These are phyloP conservation scores for Ctenopoma kingsleyae DNA, from an alignment of 2,797 vertebrate species.

Conservation along the genomic window DNA sequence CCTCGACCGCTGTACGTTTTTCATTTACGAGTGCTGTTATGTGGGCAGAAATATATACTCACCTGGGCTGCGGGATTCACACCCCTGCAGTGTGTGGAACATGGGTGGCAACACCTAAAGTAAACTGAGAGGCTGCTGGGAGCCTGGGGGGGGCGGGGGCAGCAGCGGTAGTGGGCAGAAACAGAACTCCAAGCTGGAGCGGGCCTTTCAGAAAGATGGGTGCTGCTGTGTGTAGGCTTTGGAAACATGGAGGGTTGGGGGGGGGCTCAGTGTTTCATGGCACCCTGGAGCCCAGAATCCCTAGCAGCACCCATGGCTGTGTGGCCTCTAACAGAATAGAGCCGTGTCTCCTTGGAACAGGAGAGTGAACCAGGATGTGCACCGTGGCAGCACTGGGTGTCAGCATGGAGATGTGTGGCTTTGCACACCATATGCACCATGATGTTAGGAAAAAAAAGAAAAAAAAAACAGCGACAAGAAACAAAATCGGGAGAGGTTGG, in stretches of 20 bases:
- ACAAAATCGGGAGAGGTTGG: conserved; percentile 44
- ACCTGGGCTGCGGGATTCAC: conserved; percentile 51
- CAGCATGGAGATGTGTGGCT: conserved; percentile 62
- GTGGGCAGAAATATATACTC: conserved; percentile 63
- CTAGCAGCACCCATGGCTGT: conserved; percentile 40
- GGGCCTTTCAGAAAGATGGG: conserved; percentile 25
- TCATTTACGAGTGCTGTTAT: conserved; percentile 79
- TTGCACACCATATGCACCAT: conserved; percentile 73
- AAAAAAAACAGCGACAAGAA: conserved; percentile 25
- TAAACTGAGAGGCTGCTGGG: conserved; percentile 52
- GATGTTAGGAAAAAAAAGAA: conserved; percentile 29
- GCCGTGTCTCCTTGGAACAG: conserved; percentile 34
- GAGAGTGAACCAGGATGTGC: conserved; percentile 17
- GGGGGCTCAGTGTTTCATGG: not conserved
- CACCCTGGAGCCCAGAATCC: conserved; percentile 35
- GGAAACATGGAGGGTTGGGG: not conserved
- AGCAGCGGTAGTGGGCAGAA: conserved; percentile 1
- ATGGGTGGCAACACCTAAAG: conserved; percentile 71
- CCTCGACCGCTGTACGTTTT: conserved; percentile 83
- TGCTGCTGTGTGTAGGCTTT: not conserved
- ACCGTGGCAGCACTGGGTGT: conserved; percentile 54
- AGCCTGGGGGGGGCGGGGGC: conserved; percentile 2
- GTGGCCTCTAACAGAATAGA: conserved; percentile 35
- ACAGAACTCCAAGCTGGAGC: not conserved
- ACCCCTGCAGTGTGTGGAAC: conserved; percentile 63